These are phyloP conservation scores for Pycnomerus fuliginosus DNA, from an alignment of 2,888 invertebrate species.

Conservation along the genomic window DNA sequence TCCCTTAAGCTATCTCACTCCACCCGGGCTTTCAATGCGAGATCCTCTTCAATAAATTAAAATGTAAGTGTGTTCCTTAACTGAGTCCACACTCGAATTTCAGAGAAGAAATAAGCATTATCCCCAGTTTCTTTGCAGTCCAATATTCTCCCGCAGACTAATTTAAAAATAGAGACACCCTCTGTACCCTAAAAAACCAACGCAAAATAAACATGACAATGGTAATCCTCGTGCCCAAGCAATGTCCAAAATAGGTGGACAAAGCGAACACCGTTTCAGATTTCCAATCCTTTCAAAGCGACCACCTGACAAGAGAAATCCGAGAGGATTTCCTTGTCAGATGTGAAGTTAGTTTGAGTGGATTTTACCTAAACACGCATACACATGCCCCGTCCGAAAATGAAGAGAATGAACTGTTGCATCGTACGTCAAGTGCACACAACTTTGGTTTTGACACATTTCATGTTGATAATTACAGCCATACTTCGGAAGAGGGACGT, in stretches of 20 bases:
- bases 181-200: too few relatives aligned
- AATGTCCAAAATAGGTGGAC: too few relatives aligned
- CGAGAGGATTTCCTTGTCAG: constrained; percentile 39
- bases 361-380: constrained; percentile 34
- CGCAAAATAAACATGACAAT: too few relatives aligned
- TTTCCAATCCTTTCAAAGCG: constrained; percentile 32
- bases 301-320: constrained; percentile 37
- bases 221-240: too few relatives aligned
- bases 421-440: constrained; percentile 17
- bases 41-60: too few relatives aligned
- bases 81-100: neutral
- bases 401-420: constrained; percentile 20
- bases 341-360: constrained; percentile 39
- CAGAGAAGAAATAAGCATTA: neutral
- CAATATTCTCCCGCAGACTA: constrained; percentile 34
- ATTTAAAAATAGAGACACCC: too few relatives aligned
- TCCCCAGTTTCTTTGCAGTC: constrained; percentile 22
- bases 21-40: constrained; percentile 4
- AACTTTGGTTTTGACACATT: constrained; percentile 17
- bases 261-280: constrained; percentile 27
- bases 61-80: constrained; percentile 7
- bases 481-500: too few relatives aligned
- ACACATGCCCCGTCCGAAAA: constrained; percentile 19
- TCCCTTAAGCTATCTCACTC: constrained; percentile 27
- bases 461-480: too few relatives aligned